Percentiles rank a stretch among this genome's conserved stretches.
Evolutionary conservation across 1,140 invertebrate species (phyloP).

Genomic region (Anthonomus grandis): DNA sequence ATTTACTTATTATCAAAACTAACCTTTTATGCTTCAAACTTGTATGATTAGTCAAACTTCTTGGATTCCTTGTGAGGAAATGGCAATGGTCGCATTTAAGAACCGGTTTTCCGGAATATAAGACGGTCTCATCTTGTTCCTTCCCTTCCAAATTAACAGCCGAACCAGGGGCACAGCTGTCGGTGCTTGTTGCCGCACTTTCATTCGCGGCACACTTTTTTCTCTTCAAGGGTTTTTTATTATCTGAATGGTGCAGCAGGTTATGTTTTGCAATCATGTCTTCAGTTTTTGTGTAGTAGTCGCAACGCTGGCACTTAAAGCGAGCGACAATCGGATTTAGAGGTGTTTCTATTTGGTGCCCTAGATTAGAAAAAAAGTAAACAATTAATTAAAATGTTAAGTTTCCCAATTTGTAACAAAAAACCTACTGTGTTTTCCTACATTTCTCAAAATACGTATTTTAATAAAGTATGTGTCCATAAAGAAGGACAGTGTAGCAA

Average conservation of each 20-base stretch:
- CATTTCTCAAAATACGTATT: no score
- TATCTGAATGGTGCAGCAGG: not conserved
- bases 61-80: constrained; percentile 6
- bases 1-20: no score
- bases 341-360: constrained; percentile 3
- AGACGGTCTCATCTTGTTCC: not conserved
- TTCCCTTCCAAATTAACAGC: not conserved
- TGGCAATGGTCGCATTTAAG: constrained; percentile 10
- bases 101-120: not conserved
- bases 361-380: constrained; percentile 3
- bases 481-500: no score
- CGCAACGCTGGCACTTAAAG: constrained; percentile 11
- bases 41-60: constrained; percentile 20
- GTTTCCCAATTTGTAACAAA: not conserved
- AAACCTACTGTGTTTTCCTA: no score
- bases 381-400: not conserved
- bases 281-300: constrained; percentile 18
- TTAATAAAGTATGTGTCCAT: no score
- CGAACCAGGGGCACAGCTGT: no score
- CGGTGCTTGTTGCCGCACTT: not conserved
- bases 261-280: constrained; percentile 7
- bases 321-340: constrained; percentile 3
- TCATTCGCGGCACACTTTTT: not conserved
- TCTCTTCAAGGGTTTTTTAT: not conserved
- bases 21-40: constrained; percentile 15